Evolutionary conservation across 2,888 invertebrate species (phyloP).

Genomic region (Dyspetes luteomarginatus): DNA sequence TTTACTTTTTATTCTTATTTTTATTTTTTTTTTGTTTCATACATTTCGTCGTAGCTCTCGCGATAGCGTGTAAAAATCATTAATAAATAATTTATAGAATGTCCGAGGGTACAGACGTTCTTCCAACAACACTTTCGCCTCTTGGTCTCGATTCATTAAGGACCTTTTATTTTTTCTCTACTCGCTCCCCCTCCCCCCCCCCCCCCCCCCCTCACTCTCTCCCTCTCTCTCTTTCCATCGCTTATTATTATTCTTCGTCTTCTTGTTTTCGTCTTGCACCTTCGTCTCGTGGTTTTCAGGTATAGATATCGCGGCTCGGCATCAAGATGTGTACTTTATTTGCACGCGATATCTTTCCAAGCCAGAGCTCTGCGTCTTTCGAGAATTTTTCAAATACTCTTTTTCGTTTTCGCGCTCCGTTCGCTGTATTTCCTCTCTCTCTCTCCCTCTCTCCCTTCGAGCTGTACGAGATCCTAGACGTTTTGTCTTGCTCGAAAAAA

Average conservation of each 20-base stretch:
- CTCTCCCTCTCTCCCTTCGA: neutral
- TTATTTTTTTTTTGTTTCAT: slow-evolving; percentile 27
- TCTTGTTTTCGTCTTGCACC: too few species aligned
- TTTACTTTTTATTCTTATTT: slow-evolving; percentile 4
- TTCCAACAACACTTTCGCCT: neutral
- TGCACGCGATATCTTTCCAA: slow-evolving; percentile 52
- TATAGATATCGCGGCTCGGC: slow-evolving; percentile 37
- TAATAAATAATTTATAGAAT: slow-evolving; percentile 61
- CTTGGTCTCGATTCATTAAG: slow-evolving; percentile 47
- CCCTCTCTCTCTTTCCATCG: neutral
- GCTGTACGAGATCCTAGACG: slow-evolving; percentile 2
- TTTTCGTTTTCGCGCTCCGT: neutral
- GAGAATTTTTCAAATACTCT: neutral
- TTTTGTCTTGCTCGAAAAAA: neutral
- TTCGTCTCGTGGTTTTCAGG: slow-evolving; percentile 7
- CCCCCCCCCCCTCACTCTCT: slow-evolving; percentile 1
- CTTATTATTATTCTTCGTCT: slow-evolving; percentile 7
- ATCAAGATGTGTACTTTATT: slow-evolving; percentile 55
- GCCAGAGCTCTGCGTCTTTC: neutral
- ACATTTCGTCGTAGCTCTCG: neutral
- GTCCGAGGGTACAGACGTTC: slow-evolving; percentile 11
- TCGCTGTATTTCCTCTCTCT: neutral
- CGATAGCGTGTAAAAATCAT: slow-evolving; percentile 54
- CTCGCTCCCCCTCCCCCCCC: neutral
- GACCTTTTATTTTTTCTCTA: neutral